Evolutionary conservation across 2,113 vertebrate genomes (phyloP).

Genomic region (Tonatia bakeri): DNA sequence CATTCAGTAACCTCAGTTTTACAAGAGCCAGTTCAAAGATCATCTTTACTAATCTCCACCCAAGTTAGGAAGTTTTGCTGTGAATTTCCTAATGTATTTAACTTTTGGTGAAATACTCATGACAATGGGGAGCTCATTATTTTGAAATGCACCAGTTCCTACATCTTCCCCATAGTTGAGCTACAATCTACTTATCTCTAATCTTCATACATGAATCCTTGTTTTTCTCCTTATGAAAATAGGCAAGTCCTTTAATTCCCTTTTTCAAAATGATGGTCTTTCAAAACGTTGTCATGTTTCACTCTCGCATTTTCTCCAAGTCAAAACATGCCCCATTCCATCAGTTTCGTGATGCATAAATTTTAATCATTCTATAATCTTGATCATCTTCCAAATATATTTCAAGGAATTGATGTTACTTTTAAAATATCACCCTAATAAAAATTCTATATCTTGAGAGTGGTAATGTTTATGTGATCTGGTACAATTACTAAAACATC

Average conservation of each 20-base stretch:
- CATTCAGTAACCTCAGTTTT: not conserved
- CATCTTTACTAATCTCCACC: not conserved
- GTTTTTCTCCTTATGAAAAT: not conserved
- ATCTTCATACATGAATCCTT: not conserved
- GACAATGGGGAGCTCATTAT: not conserved
- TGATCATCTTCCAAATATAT: not conserved
- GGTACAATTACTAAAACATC: not conserved
- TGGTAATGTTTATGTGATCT: not conserved
- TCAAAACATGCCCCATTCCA: not conserved
- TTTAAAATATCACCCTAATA: slow-evolving; percentile 23
- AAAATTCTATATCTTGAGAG: not conserved
- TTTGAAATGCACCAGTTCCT: not conserved
- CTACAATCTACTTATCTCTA: not conserved
- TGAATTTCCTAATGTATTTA: not conserved
- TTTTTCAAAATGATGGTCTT: not conserved
- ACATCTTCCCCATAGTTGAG: not conserved
- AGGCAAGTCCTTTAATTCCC: not conserved
- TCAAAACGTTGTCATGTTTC: not conserved
- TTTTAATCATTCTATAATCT: not conserved
- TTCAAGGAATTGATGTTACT: not conserved
- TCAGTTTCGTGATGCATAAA: not conserved
- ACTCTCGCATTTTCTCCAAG: not conserved
- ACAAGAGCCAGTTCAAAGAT: not conserved
- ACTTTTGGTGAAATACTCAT: not conserved
- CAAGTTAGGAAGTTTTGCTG: not conserved